Evolutionary conservation across 2,888 invertebrate genomes (phyloP), one percentile per base, ranked within the genome.

Genomic region (Neoascia interrupta): DNA sequence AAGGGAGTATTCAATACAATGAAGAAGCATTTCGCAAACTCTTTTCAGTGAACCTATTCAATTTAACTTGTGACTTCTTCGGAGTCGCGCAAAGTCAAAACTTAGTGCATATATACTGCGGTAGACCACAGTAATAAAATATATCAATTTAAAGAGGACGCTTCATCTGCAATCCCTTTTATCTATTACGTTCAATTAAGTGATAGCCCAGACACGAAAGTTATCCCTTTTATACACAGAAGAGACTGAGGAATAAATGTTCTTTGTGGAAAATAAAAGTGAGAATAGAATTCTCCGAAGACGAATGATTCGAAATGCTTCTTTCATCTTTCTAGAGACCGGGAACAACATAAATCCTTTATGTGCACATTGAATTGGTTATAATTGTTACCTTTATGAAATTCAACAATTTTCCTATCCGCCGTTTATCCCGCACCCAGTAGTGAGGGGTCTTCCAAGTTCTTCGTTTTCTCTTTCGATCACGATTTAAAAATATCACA

Each of bases 301-400:
- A 75, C 41, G 51, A 36, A 64, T 70, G 41, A 69, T 64, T 51
- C 19, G 43, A 56, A 76, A 58, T 76, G 49, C 49, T 31, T 39
- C 16, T 26, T 26, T 8, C 41, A 34, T 18, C 8, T 19, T 39
- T 31, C 54, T 49, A 3, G 31, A 8, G n/a, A 31, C 43, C 26
- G 28, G 21, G 47, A 47, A 47, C 34, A 79, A 54, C 49, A 47
- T 73, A 73, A 79, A 45, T 79, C 79, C 68, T 51, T 61, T 61
- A 26, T 61, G 54, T 72, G 49, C 36, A 31, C 47, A 21, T 34
- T 49, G 31, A 37, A 60, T 47, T 49, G 23, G 53, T 56, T 66
- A 79, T 79, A 79, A 79, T 79, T 79, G 79, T 79, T 73, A 73
- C 61, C 61, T 73, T 43, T 41, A 53, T n/a, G 41, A 49, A 69